These are phyloP conservation scores for Amyelois transitella DNA, from an alignment of 1,140 invertebrate species.

Conservation along the genomic window DNA sequence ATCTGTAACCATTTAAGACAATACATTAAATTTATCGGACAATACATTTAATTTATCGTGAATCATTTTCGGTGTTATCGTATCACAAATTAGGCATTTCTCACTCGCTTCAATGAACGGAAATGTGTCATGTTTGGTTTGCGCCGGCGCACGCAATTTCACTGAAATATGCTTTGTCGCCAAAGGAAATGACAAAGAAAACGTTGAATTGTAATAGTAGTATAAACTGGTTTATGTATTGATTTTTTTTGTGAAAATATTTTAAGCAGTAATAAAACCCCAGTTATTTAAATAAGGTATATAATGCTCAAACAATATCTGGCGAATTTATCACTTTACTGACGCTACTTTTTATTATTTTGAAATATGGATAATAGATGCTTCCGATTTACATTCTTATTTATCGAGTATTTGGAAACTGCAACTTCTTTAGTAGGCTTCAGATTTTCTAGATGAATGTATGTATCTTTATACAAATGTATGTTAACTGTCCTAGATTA, in stretches of 20 bases:
- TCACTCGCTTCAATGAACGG: not conserved
- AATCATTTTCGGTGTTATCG: too few relatives aligned
- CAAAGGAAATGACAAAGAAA: not conserved
- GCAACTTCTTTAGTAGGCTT: not conserved
- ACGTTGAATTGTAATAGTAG: not conserved
- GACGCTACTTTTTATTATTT: too few relatives aligned
- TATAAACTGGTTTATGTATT: not conserved
- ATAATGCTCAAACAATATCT: too few relatives aligned
- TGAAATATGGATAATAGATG: too few relatives aligned
- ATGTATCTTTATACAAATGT: not conserved
- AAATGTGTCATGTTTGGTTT: not conserved
- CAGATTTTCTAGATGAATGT: not conserved
- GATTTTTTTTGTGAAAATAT: not conserved
- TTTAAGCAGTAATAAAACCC: not conserved
- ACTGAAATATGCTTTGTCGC: not conserved
- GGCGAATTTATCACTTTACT: too few relatives aligned
- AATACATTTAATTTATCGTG: too few relatives aligned
- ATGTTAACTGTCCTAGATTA: not conserved
- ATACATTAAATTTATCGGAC: not conserved
- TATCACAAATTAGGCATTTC: too few relatives aligned
- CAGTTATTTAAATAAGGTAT: not conserved
- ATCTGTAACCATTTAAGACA: not conserved
- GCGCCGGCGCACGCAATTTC: not conserved
- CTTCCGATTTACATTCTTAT: not conserved
- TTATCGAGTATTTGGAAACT: slow-evolving; percentile 14